Conservation (phyloP, 2,113 vertebrate genomes). For the Peromyscus polionotus region DNA sequence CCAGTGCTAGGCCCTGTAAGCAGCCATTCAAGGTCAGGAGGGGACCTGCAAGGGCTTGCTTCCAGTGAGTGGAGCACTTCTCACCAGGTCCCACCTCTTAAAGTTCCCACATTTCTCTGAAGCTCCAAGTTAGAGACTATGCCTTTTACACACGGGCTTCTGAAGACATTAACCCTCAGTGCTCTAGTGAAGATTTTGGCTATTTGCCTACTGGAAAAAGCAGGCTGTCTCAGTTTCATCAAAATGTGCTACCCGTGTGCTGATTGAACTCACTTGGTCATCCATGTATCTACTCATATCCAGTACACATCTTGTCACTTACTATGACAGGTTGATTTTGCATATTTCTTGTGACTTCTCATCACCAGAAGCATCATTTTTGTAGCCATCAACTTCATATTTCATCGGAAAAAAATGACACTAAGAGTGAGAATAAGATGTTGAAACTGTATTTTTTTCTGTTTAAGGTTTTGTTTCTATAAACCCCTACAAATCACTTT, state of each 20-base stretch:
- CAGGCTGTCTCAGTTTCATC: neutral
- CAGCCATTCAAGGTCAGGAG: neutral
- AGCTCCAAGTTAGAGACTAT: too few relatives aligned
- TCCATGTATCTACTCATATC: neutral
- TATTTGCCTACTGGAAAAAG: neutral
- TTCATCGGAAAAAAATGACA: neutral
- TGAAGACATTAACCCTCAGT: too few relatives aligned
- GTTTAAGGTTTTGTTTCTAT: neutral
- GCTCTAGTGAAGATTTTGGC: neutral
- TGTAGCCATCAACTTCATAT: neutral
- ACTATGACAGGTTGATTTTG: slow-evolving; percentile 5
- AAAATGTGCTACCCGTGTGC: neutral
- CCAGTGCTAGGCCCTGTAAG: neutral
- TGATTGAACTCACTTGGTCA: neutral
- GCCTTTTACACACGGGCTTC: neutral
- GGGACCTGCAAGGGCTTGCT: too few relatives aligned
- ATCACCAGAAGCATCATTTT: neutral
- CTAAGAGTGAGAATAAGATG: neutral
- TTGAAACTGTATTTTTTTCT: slow-evolving; percentile 43
- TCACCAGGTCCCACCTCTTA: neutral
- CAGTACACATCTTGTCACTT: neutral
- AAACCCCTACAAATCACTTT: slow-evolving; percentile 3
- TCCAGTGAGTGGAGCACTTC: neutral
- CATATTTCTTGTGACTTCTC: slow-evolving; percentile 25
- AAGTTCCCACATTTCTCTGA: neutral